Evolutionary conservation across 2,113 vertebrate species (phyloP).

Genomic region (Sebastes fasciatus): DNA sequence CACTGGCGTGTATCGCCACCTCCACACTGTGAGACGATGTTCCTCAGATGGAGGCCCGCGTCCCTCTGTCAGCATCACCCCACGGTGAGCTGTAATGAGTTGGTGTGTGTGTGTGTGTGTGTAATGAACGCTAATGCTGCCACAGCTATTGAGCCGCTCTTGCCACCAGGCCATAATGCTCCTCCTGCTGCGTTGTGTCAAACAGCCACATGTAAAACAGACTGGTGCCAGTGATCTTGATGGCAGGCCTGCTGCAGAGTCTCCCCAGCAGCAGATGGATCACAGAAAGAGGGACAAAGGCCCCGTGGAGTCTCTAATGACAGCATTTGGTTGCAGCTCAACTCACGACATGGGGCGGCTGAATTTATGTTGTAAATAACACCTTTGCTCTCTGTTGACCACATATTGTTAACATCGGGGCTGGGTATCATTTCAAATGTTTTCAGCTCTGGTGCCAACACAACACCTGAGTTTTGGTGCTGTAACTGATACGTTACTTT

Average conservation of each 20-base stretch:
- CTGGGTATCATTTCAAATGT: neutral
- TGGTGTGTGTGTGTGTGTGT: slow-evolving; percentile 47
- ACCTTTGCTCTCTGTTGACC: slow-evolving; percentile 42
- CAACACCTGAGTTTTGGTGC: neutral
- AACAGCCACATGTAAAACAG: slow-evolving; percentile 67
- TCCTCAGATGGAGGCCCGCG: slow-evolving; percentile 39
- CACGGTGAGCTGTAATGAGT: slow-evolving; percentile 73
- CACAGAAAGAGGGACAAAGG: slow-evolving; percentile 52
- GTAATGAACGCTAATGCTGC: slow-evolving; percentile 62
- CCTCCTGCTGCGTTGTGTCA: slow-evolving; percentile 67
- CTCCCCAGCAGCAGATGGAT: slow-evolving; percentile 71
- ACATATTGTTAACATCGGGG: neutral
- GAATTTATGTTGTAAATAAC: slow-evolving; percentile 62
- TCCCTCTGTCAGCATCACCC: slow-evolving; percentile 68
- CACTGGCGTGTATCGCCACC: slow-evolving; percentile 33
- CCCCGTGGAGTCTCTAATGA: slow-evolving; percentile 56
- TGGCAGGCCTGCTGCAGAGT: slow-evolving; percentile 47
- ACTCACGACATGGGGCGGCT: slow-evolving; percentile 18
- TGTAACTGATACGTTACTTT: neutral
- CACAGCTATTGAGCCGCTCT: slow-evolving; percentile 52
- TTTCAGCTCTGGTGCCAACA: neutral
- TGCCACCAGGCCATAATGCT: slow-evolving; percentile 56
- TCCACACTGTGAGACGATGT: slow-evolving; percentile 47
- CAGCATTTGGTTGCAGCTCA: slow-evolving; percentile 34
- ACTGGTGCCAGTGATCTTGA: slow-evolving; percentile 59